Evolutionary conservation across 2,113 vertebrate genomes (phyloP).

Genomic region (Nesoenas mayeri): DNA sequence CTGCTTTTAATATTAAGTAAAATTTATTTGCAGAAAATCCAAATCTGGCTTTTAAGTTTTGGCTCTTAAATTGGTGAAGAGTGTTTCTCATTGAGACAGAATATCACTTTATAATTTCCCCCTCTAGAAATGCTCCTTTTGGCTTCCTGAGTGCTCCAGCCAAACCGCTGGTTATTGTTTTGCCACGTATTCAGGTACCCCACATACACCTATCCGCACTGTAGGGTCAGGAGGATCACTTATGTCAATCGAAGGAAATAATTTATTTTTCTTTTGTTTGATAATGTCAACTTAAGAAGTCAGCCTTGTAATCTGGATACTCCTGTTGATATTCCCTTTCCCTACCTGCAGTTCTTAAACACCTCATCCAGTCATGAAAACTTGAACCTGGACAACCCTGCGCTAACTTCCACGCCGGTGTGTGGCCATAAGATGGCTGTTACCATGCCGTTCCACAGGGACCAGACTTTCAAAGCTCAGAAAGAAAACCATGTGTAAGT

Average conservation of each 20-base stretch:
- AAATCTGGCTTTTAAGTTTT: neutral
- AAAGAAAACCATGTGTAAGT: slow-evolving; percentile 93
- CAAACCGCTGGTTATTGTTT: neutral
- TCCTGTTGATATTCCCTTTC: slow-evolving; percentile 30
- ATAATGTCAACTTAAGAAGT: neutral
- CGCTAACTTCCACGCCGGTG: slow-evolving; percentile 81
- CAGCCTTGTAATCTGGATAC: neutral
- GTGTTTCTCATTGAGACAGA: neutral
- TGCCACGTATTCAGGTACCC: neutral
- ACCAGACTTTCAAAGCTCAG: slow-evolving; percentile 83
- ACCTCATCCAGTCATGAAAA: slow-evolving; percentile 86
- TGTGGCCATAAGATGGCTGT: slow-evolving; percentile 85
- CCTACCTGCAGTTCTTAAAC: slow-evolving; percentile 87
- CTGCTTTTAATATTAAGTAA: neutral
- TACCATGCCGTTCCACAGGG: slow-evolving; percentile 77
- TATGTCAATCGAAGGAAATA: neutral
- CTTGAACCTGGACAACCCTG: slow-evolving; percentile 81
- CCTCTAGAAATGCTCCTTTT: neutral
- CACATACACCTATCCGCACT: neutral
- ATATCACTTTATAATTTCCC: neutral
- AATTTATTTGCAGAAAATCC: neutral
- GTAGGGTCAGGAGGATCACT: slow-evolving; percentile 16
- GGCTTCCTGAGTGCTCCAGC: slow-evolving; percentile 1
- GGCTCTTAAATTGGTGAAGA: neutral
- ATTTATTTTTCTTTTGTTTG: slow-evolving; percentile 10